These are phyloP conservation scores for Apis cerana DNA, from an alignment of 1,140 invertebrate genomes.

Conservation along the genomic window DNA sequence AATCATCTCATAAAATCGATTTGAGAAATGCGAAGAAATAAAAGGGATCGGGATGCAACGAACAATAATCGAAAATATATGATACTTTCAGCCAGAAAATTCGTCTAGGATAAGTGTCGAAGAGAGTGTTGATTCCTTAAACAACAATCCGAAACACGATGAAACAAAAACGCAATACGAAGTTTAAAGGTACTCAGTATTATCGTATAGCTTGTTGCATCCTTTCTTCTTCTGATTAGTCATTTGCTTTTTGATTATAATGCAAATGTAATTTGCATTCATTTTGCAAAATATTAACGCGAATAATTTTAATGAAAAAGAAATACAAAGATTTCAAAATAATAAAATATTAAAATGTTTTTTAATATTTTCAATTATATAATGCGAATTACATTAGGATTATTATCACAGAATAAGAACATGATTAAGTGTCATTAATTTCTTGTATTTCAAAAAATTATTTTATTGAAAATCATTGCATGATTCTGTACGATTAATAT, in stretches of 20 bases:
- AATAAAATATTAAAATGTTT: too few relatives aligned
- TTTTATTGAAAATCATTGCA: not conserved
- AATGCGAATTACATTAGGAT: not conserved
- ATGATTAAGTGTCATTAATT: not conserved
- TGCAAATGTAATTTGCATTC: not conserved
- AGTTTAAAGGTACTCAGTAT: conserved; percentile 72
- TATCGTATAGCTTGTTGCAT: conserved; percentile 40
- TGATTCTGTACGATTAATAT: not conserved
- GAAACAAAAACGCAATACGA: conserved; percentile 70
- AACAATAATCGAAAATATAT: conserved; percentile 32
- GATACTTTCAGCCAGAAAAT: conserved; percentile 77
- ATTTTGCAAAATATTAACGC: not conserved
- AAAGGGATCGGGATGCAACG: not conserved
- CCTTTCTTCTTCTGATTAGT: not conserved
- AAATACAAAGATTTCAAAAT: too few relatives aligned
- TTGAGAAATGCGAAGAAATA: not conserved
- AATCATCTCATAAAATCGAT: not conserved
- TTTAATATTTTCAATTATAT: too few relatives aligned
- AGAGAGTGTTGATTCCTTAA: conserved; percentile 76
- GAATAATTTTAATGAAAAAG: too few relatives aligned
- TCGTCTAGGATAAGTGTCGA: conserved; percentile 74
- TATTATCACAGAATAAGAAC: not conserved
- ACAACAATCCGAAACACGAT: conserved; percentile 70
- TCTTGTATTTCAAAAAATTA: not conserved
- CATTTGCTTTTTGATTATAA: not conserved